Base-by-base conservation (phyloP, 2,888 invertebrate species). In the Chymomyza procnemis region DNA sequence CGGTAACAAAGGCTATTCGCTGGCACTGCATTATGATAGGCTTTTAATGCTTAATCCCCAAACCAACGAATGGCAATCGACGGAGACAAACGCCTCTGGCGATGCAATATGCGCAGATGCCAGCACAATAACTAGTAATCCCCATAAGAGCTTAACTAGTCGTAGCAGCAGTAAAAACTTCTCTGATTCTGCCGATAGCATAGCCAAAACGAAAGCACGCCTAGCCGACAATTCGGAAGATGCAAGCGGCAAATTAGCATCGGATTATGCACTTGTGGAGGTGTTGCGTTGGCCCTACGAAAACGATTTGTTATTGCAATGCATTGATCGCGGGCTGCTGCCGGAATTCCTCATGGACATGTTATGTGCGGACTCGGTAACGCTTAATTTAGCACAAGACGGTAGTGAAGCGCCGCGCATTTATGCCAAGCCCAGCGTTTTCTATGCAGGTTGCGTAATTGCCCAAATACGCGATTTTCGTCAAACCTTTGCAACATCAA, bases 371-470 rank as follows among this genome's bases (percentile, higher is more conserved):
- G 95, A 95, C 88, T 94, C 96, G 89, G 76, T 89, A 56, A 88
- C 88, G 54, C 59, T 88, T 52, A 85, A 78, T 58, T 76, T 82
- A 9, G 72, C 81, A 4, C 79, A 79, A 64, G 88, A 88, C 60
- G 86, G 86, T n/a, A 88, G 80, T 69, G 88, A 86, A 60, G 76
- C 84, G 6, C 76, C 89, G 55, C 86, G 88, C 41, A 80, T 87
- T 19, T 88, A 83, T 65, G 86, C 85, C 21, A 89, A 89, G 66
- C 95, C 96, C 61, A 95, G 96, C 91, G 93, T 98, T 70, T 96
- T 97, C 92, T 97, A 97, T 91, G 96, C 95, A 80, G 97, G 97
- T 73, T 97, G 97, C 92, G 95, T 98, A 74, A 95, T 97, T 89
- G 96, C 96, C 81, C 96, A 97, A 93, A 94, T 98, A 85, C 93